Evolutionary conservation across 2,113 vertebrate genomes (phyloP).

Genomic region (Struthidea cinerea): DNA sequence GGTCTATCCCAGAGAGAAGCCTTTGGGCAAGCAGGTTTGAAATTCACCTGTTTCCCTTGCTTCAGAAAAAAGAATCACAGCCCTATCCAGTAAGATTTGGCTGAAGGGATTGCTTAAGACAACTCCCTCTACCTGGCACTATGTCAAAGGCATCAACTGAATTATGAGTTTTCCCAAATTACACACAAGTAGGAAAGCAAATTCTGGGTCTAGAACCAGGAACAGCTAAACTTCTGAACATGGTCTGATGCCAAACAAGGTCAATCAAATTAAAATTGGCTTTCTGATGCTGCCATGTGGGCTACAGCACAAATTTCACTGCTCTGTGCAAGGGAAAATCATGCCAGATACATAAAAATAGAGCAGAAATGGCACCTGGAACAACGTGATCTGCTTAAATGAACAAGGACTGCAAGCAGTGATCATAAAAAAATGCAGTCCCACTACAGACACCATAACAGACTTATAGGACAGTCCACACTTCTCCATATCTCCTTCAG

Average conservation of each 20-base stretch:
- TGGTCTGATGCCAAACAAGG: not conserved
- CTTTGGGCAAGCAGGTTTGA: not conserved
- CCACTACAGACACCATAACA: not conserved
- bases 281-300: not conserved
- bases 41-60: not conserved
- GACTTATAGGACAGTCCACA: not conserved
- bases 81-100: not conserved
- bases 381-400: not conserved
- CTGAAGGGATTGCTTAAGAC: not conserved
- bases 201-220: not conserved
- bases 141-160: not conserved
- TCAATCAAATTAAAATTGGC: slow-evolving; percentile 4
- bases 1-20: not conserved
- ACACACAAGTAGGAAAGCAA: not conserved
- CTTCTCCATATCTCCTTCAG: not conserved
- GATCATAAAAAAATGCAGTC: not conserved
- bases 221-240: not conserved
- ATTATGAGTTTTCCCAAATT: not conserved
- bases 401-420: not conserved
- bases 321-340: not conserved
- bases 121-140: not conserved
- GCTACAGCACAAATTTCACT: not conserved
- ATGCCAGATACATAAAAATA: not conserved
- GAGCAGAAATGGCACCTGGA: not conserved
- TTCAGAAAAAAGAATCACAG: not conserved